Evolutionary conservation across 2,888 invertebrate species (phyloP).

Genomic region (Acanthosepion pharaonis): DNA sequence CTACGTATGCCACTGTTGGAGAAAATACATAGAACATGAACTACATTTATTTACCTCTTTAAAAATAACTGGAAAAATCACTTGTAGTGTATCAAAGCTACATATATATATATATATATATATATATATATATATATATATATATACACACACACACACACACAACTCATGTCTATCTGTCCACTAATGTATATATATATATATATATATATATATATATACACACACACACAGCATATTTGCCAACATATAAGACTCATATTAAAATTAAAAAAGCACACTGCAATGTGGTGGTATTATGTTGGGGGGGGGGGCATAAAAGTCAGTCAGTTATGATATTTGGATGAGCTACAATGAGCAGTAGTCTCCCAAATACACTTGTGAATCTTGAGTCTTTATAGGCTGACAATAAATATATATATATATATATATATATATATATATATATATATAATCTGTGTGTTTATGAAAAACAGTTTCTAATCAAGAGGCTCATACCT

Average conservation of each 20-base stretch:
- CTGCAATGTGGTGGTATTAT: too few species aligned
- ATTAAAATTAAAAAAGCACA: too few species aligned
- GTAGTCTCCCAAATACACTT: too few species aligned
- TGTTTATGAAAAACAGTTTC: neutral
- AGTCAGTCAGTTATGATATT: too few species aligned
- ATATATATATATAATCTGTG: neutral
- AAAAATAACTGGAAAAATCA: neutral
- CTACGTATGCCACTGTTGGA: slow-evolving; percentile 38
- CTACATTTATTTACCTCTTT: neutral
- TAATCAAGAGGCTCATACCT: neutral
- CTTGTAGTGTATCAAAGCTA: neutral
- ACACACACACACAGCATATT: too few species aligned
- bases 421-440: slow-evolving; percentile 38
- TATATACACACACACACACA: neutral
- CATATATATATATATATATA: neutral
- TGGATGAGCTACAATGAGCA: too few species aligned
- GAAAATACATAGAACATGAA: slow-evolving; percentile 14
- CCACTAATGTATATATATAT: too few species aligned
- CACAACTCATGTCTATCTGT: too few species aligned
- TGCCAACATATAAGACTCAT: too few species aligned
- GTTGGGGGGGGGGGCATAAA: too few species aligned
- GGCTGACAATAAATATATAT: neutral
- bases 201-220: too few species aligned
- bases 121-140: slow-evolving; percentile 33
- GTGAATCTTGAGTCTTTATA: too few species aligned